phyloP scores from a whole-genome alignment of 1,140 invertebrate genomes.

The Papilio xuthus region DNA sequence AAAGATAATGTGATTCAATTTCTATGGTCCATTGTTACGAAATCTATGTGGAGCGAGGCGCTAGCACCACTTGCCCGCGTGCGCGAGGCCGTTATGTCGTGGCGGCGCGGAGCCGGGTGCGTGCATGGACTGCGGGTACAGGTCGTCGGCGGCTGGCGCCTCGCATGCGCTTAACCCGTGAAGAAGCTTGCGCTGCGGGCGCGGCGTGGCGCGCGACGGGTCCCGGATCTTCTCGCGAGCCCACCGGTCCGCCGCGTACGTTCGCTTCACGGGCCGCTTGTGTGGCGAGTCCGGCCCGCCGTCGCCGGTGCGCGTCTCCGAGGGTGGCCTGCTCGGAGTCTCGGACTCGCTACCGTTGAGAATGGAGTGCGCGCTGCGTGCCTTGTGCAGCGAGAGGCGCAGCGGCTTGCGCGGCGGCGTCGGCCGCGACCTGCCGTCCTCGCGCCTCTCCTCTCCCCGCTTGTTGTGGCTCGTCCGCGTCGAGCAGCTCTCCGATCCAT shows the following conservation, averaged over 20 bases:
- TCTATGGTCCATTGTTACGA: neutral
- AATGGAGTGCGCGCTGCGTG: slow-evolving; percentile 90
- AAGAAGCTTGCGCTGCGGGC: slow-evolving; percentile 54
- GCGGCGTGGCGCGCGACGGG: slow-evolving; percentile 58
- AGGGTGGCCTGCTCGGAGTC: slow-evolving; percentile 57
- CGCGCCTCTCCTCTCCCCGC: slow-evolving; percentile 69
- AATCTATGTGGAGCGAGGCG: neutral
- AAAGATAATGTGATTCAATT: neutral
- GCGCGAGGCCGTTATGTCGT: slow-evolving; percentile 45
- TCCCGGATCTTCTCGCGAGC: slow-evolving; percentile 57
- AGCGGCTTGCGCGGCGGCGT: slow-evolving; percentile 92
- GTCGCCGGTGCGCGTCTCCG: slow-evolving; percentile 53
- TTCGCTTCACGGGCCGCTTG: slow-evolving; percentile 69
- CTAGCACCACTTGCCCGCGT: slow-evolving; percentile 64
- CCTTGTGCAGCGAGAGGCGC: slow-evolving; percentile 89
- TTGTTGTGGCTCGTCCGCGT: slow-evolving; percentile 75
- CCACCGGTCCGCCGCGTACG: slow-evolving; percentile 64
- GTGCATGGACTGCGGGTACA: slow-evolving; percentile 64
- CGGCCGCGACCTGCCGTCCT: slow-evolving; percentile 82
- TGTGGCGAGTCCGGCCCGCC: slow-evolving; percentile 39
- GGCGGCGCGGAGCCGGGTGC: slow-evolving; percentile 36
- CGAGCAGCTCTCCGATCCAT: slow-evolving; percentile 82
- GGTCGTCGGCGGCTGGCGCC: slow-evolving; percentile 66
- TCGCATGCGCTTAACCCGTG: slow-evolving; percentile 57
- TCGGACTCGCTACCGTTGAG: slow-evolving; percentile 77